Evolutionary conservation across 2,113 vertebrate species (phyloP).

Genomic region (Theristicus caerulescens): DNA sequence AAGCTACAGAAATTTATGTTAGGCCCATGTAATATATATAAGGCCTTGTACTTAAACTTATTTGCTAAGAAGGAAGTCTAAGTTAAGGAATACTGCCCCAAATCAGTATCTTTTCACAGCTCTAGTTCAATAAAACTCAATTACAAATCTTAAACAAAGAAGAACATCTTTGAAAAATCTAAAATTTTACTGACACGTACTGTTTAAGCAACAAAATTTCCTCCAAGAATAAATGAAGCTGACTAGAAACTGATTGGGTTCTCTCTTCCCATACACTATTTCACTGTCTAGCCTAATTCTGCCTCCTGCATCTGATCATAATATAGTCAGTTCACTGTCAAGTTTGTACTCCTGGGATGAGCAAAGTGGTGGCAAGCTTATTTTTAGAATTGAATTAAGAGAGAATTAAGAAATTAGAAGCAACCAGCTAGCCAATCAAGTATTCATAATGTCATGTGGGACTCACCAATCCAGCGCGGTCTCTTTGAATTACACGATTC

Average conservation of each 20-base stretch:
- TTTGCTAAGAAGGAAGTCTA: not conserved
- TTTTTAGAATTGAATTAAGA: not conserved
- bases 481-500: constrained; percentile 81
- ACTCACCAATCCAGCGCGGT: constrained; percentile 83
- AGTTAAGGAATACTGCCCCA: not conserved
- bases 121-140: not conserved
- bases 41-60: not conserved
- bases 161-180: not conserved
- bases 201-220: not conserved
- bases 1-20: not conserved
- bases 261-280: not conserved
- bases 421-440: not conserved
- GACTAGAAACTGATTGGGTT: not conserved
- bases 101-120: not conserved
- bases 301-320: not conserved
- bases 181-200: not conserved
- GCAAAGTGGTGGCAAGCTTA: not conserved
- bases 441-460: rapidly evolving
- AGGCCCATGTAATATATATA: not conserved
- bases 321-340: not conserved
- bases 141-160: not conserved
- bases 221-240: not conserved
- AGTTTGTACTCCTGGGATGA: not conserved
- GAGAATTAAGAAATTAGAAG: not conserved
- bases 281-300: not conserved